phyloP scores from a whole-genome alignment of 2,113 vertebrate species.

The Nothobranchius kuhntae region DNA sequence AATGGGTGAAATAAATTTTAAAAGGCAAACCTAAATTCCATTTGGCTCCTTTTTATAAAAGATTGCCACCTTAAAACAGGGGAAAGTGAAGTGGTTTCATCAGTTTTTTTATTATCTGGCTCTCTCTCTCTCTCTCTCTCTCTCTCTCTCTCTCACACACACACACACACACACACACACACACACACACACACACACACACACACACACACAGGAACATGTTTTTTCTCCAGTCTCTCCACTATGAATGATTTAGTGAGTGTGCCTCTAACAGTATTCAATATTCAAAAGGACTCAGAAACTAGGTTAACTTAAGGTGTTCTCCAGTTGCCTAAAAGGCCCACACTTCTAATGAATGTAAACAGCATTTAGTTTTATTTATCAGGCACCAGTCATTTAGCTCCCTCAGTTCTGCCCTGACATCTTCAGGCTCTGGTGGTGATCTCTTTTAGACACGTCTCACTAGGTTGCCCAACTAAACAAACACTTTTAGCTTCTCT shows the following conservation, averaged over 20 bases:
- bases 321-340: slow-evolving; percentile 38
- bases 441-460: too few relatives aligned
- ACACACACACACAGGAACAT: slow-evolving; percentile 38
- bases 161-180: slow-evolving; percentile 17
- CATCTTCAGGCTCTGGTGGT: not conserved
- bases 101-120: slow-evolving; percentile 5
- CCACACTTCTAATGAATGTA: slow-evolving; percentile 24
- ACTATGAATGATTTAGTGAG: slow-evolving; percentile 75
- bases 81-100: slow-evolving; percentile 16
- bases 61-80: slow-evolving; percentile 15
- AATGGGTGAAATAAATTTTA: not conserved
- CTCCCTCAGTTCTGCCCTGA: slow-evolving; percentile 8
- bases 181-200: slow-evolving; percentile 14
- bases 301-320: slow-evolving; percentile 72
- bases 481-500: too few relatives aligned
- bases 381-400: slow-evolving; percentile 34
- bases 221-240: slow-evolving; percentile 59
- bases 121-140: too few relatives aligned
- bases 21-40: not conserved
- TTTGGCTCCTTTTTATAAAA: not conserved
- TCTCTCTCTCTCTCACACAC: slow-evolving; percentile 11
- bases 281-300: slow-evolving; percentile 48
- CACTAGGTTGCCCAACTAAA: too few relatives aligned
- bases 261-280: slow-evolving; percentile 54
- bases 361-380: slow-evolving; percentile 40